These are phyloP conservation scores for Pipa parva DNA, from an alignment of 2,113 vertebrate species.

Conservation along the genomic window DNA sequence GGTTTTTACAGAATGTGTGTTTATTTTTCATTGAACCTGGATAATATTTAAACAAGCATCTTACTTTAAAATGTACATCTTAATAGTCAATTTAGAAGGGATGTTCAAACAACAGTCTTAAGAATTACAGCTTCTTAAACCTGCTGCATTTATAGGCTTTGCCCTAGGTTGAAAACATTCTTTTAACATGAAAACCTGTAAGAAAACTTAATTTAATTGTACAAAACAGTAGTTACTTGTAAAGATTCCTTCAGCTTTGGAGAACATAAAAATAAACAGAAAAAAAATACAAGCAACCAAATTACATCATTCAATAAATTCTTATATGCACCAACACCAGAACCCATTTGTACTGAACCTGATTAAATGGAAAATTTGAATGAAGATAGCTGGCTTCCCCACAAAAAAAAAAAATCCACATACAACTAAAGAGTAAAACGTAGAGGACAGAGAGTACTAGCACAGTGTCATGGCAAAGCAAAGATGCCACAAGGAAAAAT, in stretches of 20 bases:
- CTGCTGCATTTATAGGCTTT: conserved; percentile 60
- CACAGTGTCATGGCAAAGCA: conserved; percentile 44
- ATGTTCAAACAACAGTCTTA: conserved; percentile 60
- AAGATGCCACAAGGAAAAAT: conserved; percentile 47
- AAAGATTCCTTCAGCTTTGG: conserved; percentile 60
- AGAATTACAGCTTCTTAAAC: conserved; percentile 52
- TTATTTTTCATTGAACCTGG: conserved; percentile 88
- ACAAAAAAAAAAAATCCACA: conserved; percentile 60
- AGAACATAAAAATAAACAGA: conserved; percentile 53
- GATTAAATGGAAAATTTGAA: conserved; percentile 51
- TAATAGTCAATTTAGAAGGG: conserved; percentile 65
- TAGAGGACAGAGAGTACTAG: conserved; percentile 8
- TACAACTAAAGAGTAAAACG: conserved; percentile 59
- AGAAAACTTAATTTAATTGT: conserved; percentile 77
- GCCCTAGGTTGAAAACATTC: conserved; percentile 66
- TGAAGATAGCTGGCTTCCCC: conserved; percentile 50
- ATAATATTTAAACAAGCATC: conserved; percentile 73
- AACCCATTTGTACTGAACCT: conserved; percentile 61
- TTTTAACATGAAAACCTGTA: conserved; percentile 73
- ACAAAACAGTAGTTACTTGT: conserved; percentile 75
- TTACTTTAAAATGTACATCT: conserved; percentile 74
- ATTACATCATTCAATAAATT: conserved; percentile 75
- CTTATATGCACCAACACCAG: conserved; percentile 57
- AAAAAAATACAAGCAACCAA: conserved; percentile 72
- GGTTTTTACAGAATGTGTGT: conserved; percentile 75